A percentile compares a stretch with the other conserved stretches of the same genome.
These are phyloP conservation scores for Muntiacus muntjak DNA, from an alignment of 2,113 vertebrate species.

Conservation along the genomic window DNA sequence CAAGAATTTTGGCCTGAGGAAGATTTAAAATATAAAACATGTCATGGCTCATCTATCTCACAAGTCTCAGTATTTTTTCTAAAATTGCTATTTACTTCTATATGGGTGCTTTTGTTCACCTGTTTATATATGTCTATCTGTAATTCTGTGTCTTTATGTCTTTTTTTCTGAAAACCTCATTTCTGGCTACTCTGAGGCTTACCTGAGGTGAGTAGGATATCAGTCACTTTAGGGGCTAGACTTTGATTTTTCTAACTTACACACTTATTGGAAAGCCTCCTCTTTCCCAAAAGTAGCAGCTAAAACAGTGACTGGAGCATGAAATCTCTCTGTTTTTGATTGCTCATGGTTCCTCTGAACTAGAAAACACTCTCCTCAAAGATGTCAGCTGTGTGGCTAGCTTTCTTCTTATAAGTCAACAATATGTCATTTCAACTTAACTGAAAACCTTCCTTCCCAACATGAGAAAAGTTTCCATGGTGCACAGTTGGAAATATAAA, in stretches of 20 bases:
- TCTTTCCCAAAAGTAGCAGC: background rate
- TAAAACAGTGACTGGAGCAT: background rate
- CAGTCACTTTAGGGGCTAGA: background rate
- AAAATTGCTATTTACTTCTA: background rate
- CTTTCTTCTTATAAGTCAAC: background rate
- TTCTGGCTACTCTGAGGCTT: background rate
- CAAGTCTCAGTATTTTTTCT: background rate
- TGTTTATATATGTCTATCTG: background rate
- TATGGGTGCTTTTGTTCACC: background rate
- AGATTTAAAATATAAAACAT: background rate
- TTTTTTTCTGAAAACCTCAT: background rate
- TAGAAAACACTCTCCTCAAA: background rate
- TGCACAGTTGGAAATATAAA: background rate
- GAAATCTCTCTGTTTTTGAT: background rate
- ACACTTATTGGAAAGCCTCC: background rate
- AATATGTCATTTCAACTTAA: background rate
- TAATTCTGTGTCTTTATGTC: background rate
- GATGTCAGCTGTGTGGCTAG: background rate
- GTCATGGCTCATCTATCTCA: background rate
- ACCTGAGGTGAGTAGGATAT: background rate
- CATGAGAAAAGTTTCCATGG: background rate
- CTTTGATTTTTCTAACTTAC: background rate
- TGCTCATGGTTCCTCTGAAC: background rate
- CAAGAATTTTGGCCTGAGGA: conserved; percentile 8
- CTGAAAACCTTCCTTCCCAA: background rate